Conservation (phyloP, 23 tunicate species). For the Ciona savignyi region DNA sequence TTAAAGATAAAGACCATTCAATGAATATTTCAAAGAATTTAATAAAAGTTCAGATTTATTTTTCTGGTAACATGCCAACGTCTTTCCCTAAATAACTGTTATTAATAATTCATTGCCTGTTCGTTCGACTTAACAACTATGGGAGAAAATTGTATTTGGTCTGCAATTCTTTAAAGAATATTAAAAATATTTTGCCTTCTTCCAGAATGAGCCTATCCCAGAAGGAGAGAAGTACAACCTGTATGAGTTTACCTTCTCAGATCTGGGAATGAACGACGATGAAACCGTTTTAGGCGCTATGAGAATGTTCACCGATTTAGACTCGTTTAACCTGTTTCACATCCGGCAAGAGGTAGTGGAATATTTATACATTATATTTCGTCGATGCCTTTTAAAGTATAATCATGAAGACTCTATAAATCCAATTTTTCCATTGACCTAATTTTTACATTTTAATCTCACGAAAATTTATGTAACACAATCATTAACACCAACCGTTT, state of each 20-base stretch:
- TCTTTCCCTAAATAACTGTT: background rate
- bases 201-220: slow-evolving; percentile 57
- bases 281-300: slow-evolving; percentile 79
- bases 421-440: too few relatives aligned
- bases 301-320: slow-evolving; percentile 81
- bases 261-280: slow-evolving; percentile 57
- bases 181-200: background rate
- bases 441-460: too few relatives aligned
- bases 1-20: too few relatives aligned
- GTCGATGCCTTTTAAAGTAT: too few relatives aligned
- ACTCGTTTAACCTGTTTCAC: slow-evolving; percentile 65
- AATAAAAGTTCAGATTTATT: too few relatives aligned
- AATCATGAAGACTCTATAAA: too few relatives aligned
- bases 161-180: background rate
- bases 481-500: too few relatives aligned
- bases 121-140: background rate
- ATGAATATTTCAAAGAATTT: too few relatives aligned
- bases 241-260: slow-evolving; percentile 83
- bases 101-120: background rate
- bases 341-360: slow-evolving; percentile 49
- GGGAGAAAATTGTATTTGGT: background rate
- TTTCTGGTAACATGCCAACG: background rate
- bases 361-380: too few relatives aligned
- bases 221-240: slow-evolving; percentile 73
- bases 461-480: too few relatives aligned